Conservation (phyloP, 2,797 vertebrate species). For the Luscinia luscinia region DNA sequence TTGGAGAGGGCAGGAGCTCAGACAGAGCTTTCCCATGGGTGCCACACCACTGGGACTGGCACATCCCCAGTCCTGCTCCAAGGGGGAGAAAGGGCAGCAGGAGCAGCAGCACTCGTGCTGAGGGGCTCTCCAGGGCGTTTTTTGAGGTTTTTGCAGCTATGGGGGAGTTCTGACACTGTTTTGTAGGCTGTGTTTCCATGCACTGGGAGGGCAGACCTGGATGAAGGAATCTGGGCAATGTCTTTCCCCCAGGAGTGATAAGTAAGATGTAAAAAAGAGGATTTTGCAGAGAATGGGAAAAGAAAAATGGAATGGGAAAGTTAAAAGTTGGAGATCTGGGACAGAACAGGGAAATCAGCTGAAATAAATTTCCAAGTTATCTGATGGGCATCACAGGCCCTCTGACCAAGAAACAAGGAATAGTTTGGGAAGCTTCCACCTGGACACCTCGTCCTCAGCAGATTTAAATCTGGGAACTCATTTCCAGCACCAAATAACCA, state of each 20-base stretch:
- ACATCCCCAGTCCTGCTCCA: not conserved
- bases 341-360: accelerated
- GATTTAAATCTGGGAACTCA: not conserved
- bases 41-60: not conserved
- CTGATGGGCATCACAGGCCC: not conserved
- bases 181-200: accelerated
- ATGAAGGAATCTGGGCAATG: accelerated
- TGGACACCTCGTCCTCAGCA: not conserved
- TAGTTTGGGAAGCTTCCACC: not conserved
- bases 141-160: not conserved
- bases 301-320: not conserved
- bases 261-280: not conserved
- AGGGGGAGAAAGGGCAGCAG: not conserved
- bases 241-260: accelerated
- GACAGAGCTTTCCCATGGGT: not conserved
- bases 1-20: not conserved
- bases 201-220: accelerated
- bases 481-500: accelerated
- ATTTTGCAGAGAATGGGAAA: not conserved
- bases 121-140: not conserved
- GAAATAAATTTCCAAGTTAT: not conserved
- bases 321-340: not conserved
- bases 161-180: accelerated
- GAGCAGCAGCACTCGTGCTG: not conserved
- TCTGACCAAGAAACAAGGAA: not conserved